Percentiles rank a stretch among this genome's conserved stretches.
These are phyloP conservation scores for Argopecten irradians DNA, from an alignment of 1,140 invertebrate genomes.

Conservation along the genomic window DNA sequence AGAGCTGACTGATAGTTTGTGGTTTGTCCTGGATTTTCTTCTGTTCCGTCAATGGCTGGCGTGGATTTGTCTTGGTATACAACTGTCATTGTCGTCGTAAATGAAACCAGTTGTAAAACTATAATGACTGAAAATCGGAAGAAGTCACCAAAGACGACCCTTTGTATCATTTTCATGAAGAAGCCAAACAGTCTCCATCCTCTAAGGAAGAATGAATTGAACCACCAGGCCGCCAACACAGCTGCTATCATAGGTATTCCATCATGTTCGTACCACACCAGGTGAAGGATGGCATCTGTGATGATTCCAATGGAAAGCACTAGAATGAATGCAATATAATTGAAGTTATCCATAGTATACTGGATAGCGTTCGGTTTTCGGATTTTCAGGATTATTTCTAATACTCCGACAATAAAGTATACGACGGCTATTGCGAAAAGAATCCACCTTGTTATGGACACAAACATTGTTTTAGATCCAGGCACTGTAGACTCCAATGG, in stretches of 20 bases:
- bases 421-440: constrained; percentile 36
- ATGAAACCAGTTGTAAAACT: constrained; percentile 53
- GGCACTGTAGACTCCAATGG: neutral
- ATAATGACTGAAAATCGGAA: constrained; percentile 61
- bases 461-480: neutral
- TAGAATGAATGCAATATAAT: constrained; percentile 33
- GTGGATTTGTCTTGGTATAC: constrained; percentile 47
- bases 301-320: constrained; percentile 36
- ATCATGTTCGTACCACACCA: constrained; percentile 6
- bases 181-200: constrained; percentile 60
- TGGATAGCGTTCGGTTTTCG: neutral
- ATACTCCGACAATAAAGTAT: constrained; percentile 26
- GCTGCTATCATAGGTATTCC: constrained; percentile 55
- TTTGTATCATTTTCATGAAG: constrained; percentile 64
- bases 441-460: neutral
- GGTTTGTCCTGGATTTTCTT: neutral
- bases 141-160: constrained; percentile 61
- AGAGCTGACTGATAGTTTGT: constrained; percentile 33
- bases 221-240: constrained; percentile 60
- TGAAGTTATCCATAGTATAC: neutral
- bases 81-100: constrained; percentile 57
- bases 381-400: constrained; percentile 3
- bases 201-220: constrained; percentile 59
- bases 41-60: neutral
- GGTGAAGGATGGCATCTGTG: constrained; percentile 28